phyloP scores from a whole-genome alignment of 2,888 invertebrate genomes.

The Drosophila barbarae region DNA sequence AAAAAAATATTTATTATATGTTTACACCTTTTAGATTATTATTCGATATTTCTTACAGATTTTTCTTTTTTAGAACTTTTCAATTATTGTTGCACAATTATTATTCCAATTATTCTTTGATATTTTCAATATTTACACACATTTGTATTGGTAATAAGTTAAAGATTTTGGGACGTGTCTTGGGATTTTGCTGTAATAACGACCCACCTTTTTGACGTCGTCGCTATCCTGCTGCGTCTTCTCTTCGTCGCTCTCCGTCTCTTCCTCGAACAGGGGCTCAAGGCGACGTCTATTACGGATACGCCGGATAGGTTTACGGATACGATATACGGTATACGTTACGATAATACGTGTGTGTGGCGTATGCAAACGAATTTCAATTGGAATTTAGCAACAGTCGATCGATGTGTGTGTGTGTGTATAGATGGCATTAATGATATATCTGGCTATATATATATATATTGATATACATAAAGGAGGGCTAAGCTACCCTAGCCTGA shows the following conservation, averaged over 20 bases:
- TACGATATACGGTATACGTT: conserved; percentile 42
- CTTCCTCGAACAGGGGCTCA: conserved; percentile 91
- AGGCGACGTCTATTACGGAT: conserved; percentile 83
- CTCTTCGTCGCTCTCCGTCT: conserved; percentile 84
- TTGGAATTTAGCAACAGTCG: conserved; percentile 50
- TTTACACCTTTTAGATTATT: no score
- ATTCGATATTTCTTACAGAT: not conserved
- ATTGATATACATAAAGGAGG: conserved; percentile 5
- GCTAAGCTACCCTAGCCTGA: conserved; percentile 20
- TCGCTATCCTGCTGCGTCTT: conserved; percentile 79
- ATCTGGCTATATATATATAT: conserved; percentile 5
- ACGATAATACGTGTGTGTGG: conserved; percentile 45
- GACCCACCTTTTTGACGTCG: conserved; percentile 80
- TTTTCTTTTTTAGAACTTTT: not conserved
- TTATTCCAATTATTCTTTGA: not conserved
- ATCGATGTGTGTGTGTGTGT: conserved; percentile 31
- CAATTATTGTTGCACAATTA: not conserved
- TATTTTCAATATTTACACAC: not conserved
- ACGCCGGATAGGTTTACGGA: conserved; percentile 43
- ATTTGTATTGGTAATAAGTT: not conserved
- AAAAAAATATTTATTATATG: no score
- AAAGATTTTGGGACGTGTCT: conserved; percentile 7
- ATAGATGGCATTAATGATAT: conserved; percentile 49
- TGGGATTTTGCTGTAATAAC: conserved; percentile 67
- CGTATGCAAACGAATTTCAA: conserved; percentile 56